Evolutionary conservation across 2,113 vertebrate species (phyloP).

Genomic region (Vulpes ferrilata): DNA sequence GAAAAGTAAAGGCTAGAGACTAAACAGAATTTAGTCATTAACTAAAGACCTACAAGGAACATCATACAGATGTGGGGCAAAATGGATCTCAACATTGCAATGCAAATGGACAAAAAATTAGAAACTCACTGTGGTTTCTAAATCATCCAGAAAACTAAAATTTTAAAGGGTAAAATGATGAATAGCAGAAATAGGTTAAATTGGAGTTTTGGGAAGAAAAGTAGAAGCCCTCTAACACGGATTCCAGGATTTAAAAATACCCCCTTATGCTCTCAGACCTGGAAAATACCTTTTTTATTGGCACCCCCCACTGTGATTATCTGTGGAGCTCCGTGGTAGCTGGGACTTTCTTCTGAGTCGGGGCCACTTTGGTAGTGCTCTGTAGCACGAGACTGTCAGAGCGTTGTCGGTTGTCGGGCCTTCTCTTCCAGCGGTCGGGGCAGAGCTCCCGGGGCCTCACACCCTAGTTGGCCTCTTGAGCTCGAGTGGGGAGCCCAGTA

Average conservation of each 20-base stretch:
- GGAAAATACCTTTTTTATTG: neutral
- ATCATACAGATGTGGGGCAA: neutral
- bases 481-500: neutral
- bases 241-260: constrained; percentile 33
- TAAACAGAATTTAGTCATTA: constrained; percentile 28
- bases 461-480: neutral
- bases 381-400: neutral
- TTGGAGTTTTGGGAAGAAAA: neutral
- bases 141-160: neutral
- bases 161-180: constrained; percentile 30
- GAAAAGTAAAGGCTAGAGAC: neutral
- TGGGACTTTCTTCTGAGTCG: constrained; percentile 4
- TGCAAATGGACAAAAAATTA: neutral
- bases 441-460: neutral
- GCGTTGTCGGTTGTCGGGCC: neutral
- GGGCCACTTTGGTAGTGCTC: neutral
- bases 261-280: neutral
- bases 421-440: neutral
- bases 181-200: neutral
- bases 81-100: neutral
- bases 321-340: neutral
- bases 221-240: neutral
- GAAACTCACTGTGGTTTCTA: neutral
- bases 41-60: neutral
- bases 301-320: neutral